Evolutionary conservation across 2,888 invertebrate species (phyloP).

Genomic region (Amphipoea lucens): DNA sequence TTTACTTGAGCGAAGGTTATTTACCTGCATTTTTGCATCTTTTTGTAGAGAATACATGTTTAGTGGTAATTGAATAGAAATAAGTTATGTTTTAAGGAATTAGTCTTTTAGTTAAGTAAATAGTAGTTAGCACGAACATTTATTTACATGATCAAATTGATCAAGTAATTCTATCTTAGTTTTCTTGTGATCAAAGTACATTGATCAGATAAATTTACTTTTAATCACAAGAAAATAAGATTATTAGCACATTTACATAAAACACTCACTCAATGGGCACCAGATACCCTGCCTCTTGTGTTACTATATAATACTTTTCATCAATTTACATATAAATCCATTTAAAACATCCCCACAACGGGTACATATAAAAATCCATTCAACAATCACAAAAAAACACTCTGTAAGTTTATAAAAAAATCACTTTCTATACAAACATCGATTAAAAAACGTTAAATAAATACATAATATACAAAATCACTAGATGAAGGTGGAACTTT

Average conservation of each 20-base stretch:
- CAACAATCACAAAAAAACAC: slow-evolving; percentile 67
- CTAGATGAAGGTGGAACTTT: slow-evolving; percentile 70
- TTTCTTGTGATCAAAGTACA: too few species aligned
- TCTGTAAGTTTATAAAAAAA: slow-evolving; percentile 56
- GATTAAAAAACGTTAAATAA: slow-evolving; percentile 68
- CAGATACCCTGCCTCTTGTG: slow-evolving; percentile 59
- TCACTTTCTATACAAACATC: slow-evolving; percentile 65
- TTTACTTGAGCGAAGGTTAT: slow-evolving; percentile 32
- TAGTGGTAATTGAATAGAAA: neutral
- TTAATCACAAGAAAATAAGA: neutral
- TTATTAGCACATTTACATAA: slow-evolving; percentile 8
- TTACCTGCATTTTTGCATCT: neutral
- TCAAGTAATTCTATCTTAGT: too few species aligned
- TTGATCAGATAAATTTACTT: neutral
- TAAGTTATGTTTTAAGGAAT: neutral
- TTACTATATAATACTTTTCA: slow-evolving; percentile 70
- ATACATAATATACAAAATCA: slow-evolving; percentile 73
- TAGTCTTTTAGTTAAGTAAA: slow-evolving; percentile 15
- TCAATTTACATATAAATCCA: slow-evolving; percentile 60
- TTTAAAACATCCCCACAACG: slow-evolving; percentile 60
- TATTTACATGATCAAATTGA: neutral
- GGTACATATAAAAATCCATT: slow-evolving; percentile 69
- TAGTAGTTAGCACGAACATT: slow-evolving; percentile 16
- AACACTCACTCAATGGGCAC: neutral
- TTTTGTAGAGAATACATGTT: neutral